These are phyloP conservation scores for Crocallis elinguaria DNA, from an alignment of 2,888 invertebrate genomes.

Conservation along the genomic window DNA sequence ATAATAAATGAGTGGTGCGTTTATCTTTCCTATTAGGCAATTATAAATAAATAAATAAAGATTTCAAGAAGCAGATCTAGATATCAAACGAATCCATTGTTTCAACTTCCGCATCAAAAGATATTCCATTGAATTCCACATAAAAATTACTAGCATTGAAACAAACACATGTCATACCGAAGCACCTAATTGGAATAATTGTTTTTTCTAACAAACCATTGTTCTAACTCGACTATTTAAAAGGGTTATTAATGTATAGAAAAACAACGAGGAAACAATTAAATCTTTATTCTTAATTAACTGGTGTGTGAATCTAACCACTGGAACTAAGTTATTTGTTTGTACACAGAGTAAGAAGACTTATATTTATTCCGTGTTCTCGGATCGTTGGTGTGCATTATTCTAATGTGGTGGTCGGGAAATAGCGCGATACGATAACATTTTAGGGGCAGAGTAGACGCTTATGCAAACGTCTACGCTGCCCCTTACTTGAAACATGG, in stretches of 20 bases:
- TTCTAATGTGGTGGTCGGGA: no score
- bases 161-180: conserved; percentile 29
- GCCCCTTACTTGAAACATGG: no score
- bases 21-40: background rate
- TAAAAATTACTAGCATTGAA: conserved; percentile 26
- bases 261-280: conserved; percentile 59
- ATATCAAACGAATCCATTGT: conserved; percentile 29
- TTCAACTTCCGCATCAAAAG: conserved; percentile 26
- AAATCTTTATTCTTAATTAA: conserved; percentile 37
- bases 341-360: background rate
- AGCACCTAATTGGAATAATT: conserved; percentile 41
- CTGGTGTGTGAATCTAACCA: conserved; percentile 37
- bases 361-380: no score
- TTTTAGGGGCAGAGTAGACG: no score
- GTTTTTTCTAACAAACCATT: conserved; percentile 63
- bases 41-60: conserved; percentile 11
- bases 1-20: no score
- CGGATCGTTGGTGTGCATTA: no score
- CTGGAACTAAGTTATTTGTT: conserved; percentile 13
- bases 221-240: conserved; percentile 47
- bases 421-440: no score
- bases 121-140: conserved; percentile 31
- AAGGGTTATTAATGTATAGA: conserved; percentile 48
- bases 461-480: no score
- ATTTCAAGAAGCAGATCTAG: conserved; percentile 20